A percentile compares a stretch with the other conserved stretches of the same genome.
Evolutionary conservation across 2,888 invertebrate genomes (phyloP).

Genomic region (Noctua comes): DNA sequence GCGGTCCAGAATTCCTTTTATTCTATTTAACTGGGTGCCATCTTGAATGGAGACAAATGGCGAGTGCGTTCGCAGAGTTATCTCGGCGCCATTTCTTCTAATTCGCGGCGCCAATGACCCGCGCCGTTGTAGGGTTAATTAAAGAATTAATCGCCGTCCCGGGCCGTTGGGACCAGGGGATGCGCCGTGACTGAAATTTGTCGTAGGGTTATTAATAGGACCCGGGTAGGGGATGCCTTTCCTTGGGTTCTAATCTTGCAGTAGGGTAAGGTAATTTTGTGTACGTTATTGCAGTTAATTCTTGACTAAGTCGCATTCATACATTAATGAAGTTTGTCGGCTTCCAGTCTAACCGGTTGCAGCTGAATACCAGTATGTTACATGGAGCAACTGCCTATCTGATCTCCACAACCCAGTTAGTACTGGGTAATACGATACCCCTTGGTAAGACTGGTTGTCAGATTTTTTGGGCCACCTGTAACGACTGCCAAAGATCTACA

Average conservation of each 20-base stretch:
- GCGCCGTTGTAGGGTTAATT: slow-evolving; percentile 83
- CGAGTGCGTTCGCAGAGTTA: slow-evolving; percentile 75
- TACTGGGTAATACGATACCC: too few relatives aligned
- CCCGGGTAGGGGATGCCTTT: slow-evolving; percentile 28
- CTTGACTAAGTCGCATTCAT: not conserved
- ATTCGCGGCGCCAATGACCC: slow-evolving; percentile 80
- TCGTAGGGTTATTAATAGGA: slow-evolving; percentile 74
- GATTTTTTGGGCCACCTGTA: too few relatives aligned
- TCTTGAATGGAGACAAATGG: slow-evolving; percentile 82
- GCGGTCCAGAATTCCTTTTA: slow-evolving; percentile 54
- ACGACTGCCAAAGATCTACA: too few relatives aligned
- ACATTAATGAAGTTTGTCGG: slow-evolving; percentile 2
- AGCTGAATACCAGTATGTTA: too few relatives aligned
- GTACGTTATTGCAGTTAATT: slow-evolving; percentile 20
- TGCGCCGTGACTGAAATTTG: slow-evolving; percentile 80
- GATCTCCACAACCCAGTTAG: too few relatives aligned
- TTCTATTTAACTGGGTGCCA: slow-evolving; percentile 63
- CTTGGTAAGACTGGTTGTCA: too few relatives aligned
- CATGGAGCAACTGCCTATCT: too few relatives aligned
- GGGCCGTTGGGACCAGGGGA: slow-evolving; percentile 70
- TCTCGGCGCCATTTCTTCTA: slow-evolving; percentile 84
- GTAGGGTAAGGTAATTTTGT: slow-evolving; percentile 35
- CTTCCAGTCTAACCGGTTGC: too few relatives aligned
- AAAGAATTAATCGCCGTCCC: slow-evolving; percentile 83
- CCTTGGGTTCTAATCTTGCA: slow-evolving; percentile 26